Evolutionary conservation across 1,140 invertebrate genomes (phyloP).

Genomic region (Archivesica marissinica): DNA sequence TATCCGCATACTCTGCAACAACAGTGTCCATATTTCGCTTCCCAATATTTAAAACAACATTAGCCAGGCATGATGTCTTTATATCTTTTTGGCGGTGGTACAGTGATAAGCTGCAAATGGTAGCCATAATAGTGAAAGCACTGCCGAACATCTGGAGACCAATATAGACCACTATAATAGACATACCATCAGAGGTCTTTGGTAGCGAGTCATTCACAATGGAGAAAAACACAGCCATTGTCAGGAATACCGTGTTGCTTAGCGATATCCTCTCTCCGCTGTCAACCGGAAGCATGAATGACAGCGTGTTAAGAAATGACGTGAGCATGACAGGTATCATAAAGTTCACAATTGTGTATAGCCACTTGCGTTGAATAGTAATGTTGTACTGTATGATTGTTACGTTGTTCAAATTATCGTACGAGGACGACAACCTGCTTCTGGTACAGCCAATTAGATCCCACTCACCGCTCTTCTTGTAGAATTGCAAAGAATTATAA

Average conservation of each 20-base stretch:
- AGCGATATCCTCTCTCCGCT: slow-evolving; percentile 14
- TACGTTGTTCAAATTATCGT: not conserved
- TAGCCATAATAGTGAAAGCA: not conserved
- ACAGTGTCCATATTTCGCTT: too few species aligned
- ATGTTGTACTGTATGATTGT: not conserved
- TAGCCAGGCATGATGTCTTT: too few species aligned
- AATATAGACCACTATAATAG: slow-evolving; percentile 6
- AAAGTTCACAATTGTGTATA: not conserved
- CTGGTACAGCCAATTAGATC: not conserved
- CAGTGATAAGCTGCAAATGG: not conserved
- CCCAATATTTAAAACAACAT: too few species aligned
- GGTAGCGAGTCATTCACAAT: slow-evolving; percentile 5
- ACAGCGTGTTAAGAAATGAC: not conserved
- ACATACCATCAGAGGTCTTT: slow-evolving; percentile 5
- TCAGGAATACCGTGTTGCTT: slow-evolving; percentile 6
- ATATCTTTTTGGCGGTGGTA: not conserved
- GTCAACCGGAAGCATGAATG: slow-evolving; percentile 10
- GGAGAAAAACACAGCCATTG: slow-evolving; percentile 26
- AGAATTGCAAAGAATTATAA: not conserved
- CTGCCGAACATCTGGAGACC: slow-evolving; percentile 13
- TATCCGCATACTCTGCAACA: too few species aligned
- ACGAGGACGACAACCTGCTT: not conserved
- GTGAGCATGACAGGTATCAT: not conserved
- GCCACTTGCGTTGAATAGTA: not conserved
- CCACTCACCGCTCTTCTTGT: slow-evolving; percentile 2